Conservation (phyloP, 2,797 vertebrate genomes). For the Hyperoplus lanceolatus region DNA sequence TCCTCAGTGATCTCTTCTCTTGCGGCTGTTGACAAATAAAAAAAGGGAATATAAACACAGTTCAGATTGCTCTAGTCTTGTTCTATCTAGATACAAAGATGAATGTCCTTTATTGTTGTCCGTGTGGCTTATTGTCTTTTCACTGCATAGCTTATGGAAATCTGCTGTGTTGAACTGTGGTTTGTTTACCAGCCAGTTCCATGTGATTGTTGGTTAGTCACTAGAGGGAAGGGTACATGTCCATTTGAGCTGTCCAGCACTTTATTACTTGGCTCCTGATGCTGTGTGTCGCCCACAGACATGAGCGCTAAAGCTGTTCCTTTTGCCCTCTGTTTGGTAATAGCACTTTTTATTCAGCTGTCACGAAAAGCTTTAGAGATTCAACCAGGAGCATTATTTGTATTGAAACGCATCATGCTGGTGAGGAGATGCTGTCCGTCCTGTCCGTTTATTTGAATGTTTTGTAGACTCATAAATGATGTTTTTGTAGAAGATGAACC, state of each 20-base stretch:
- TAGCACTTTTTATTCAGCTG: constrained; percentile 57
- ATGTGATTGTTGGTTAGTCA: constrained; percentile 45
- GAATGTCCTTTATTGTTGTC: constrained; percentile 50
- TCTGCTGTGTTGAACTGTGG: constrained; percentile 30
- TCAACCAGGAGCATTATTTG: constrained; percentile 53
- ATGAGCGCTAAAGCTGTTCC: constrained; percentile 38
- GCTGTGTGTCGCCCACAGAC: constrained; percentile 38
- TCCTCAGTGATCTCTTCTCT: constrained; percentile 57
- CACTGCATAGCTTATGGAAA: constrained; percentile 32
- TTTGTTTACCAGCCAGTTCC: constrained; percentile 43
- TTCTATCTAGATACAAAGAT: constrained; percentile 25
- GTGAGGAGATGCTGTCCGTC: constrained; percentile 40
- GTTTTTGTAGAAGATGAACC: constrained; percentile 57
- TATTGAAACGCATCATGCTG: constrained; percentile 31
- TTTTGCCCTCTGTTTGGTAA: constrained; percentile 47
- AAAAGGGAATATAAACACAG: constrained; percentile 13
- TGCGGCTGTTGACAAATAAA: constrained; percentile 43
- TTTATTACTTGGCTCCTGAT: constrained; percentile 72
- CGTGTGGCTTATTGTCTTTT: constrained; percentile 34
- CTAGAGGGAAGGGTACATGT: constrained; percentile 48
- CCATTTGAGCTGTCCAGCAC: constrained; percentile 73
- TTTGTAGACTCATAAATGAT: constrained; percentile 56
- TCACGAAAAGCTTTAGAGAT: constrained; percentile 62
- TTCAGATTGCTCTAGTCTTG: constrained; percentile 18
- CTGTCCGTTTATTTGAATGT: constrained; percentile 59